phyloP scores from a whole-genome alignment of 2,888 invertebrate genomes.

The Sinohyriopsis cumingii region DNA sequence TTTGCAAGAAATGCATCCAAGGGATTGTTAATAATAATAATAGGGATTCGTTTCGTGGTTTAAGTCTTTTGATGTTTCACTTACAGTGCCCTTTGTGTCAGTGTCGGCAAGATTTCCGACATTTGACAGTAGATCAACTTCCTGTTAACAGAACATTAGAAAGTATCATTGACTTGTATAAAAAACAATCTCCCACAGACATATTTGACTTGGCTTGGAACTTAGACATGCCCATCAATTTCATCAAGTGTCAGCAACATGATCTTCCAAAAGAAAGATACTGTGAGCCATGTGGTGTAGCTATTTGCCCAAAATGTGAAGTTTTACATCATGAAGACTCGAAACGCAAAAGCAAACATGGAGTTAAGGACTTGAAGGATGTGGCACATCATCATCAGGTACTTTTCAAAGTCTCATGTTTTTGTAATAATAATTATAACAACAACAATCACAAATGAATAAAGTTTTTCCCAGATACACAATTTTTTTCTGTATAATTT shows the following conservation, averaged over 20 bases:
- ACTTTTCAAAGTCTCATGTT: not conserved
- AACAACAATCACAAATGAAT: no score
- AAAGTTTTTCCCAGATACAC: no score
- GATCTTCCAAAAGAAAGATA: slow-evolving; percentile 27
- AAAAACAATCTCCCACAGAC: slow-evolving; percentile 26
- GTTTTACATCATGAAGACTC: slow-evolving; percentile 10
- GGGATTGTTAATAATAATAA: slow-evolving; percentile 26
- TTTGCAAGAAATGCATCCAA: slow-evolving; percentile 43
- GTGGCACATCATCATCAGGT: slow-evolving; percentile 37
- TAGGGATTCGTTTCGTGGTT: slow-evolving; percentile 9
- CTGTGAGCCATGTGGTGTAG: slow-evolving; percentile 40
- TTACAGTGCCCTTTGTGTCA: slow-evolving; percentile 50
- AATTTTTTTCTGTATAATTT: no score
- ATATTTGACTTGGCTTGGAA: slow-evolving; percentile 46
- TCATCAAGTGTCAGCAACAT: slow-evolving; percentile 26
- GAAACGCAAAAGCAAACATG: slow-evolving; percentile 15
- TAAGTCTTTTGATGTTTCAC: slow-evolving; percentile 17
- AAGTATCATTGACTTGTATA: slow-evolving; percentile 40
- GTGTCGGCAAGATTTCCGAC: slow-evolving; percentile 20
- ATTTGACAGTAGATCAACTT: slow-evolving; percentile 21
- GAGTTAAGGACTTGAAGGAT: slow-evolving; percentile 27
- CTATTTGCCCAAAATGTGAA: slow-evolving; percentile 37
- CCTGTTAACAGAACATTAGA: slow-evolving; percentile 42
- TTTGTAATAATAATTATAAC: not conserved
- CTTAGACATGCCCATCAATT: slow-evolving; percentile 20